A percentile compares a stretch with the other conserved stretches of the same genome.
Evolutionary conservation across 2,888 invertebrate genomes (phyloP).

Genomic region (Tetrapedia diversipes): DNA sequence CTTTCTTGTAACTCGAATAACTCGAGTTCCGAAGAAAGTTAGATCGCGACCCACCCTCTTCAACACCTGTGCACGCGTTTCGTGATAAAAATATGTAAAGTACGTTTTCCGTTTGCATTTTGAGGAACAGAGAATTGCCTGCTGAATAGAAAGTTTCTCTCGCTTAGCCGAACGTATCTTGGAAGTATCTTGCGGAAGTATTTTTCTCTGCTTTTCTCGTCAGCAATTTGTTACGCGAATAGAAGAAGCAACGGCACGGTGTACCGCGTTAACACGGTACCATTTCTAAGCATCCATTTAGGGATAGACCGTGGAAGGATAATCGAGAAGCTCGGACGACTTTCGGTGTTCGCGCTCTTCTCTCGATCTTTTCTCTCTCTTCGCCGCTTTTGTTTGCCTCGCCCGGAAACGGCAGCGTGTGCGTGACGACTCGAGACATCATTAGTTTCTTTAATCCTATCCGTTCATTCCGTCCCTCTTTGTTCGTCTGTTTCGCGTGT

Average conservation of each 20-base stretch:
- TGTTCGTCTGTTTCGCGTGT: constrained; percentile 19
- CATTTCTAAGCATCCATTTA: constrained; percentile 53
- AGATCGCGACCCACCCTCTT: neutral
- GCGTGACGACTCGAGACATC: constrained; percentile 44
- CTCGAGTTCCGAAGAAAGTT: neutral
- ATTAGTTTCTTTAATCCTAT: constrained; percentile 27
- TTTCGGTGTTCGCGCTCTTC: constrained; percentile 42
- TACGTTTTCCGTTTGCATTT: neutral
- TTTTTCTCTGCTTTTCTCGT: neutral
- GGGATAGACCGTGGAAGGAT: constrained; percentile 61
- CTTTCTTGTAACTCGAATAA: neutral
- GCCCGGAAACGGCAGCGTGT: constrained; percentile 43
- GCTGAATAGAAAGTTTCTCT: neutral
- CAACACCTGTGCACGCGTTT: neutral
- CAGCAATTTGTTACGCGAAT: constrained; percentile 16
- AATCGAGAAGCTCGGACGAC: constrained; percentile 64
- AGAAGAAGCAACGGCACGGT: constrained; percentile 44
- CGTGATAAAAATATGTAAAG: constrained; percentile 1
- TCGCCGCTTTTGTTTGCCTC: too few relatives aligned
- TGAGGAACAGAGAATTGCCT: neutral
- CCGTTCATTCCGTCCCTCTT: constrained; percentile 8
- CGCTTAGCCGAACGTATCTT: constrained; percentile 18
- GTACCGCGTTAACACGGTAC: constrained; percentile 44
- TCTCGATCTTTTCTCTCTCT: constrained; percentile 11
- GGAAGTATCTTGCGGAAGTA: constrained; percentile 41